Percentiles rank a stretch among this genome's conserved stretches.
Conservation (phyloP, 2,113 vertebrate species). For the Limanda limanda region DNA sequence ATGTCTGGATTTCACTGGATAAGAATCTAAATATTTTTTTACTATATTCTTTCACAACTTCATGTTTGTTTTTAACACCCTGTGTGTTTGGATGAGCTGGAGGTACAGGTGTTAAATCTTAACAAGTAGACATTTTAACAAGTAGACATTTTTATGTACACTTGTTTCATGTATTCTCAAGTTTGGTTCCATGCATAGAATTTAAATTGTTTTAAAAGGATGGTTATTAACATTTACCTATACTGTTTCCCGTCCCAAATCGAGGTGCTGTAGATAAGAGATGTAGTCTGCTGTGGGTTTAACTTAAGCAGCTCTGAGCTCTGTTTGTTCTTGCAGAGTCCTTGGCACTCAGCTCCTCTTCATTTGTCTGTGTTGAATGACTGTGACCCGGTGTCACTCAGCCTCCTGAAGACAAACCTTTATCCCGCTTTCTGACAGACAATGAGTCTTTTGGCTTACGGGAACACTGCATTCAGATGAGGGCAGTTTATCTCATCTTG, state of each 20-base stretch:
- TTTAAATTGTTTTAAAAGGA: background rate
- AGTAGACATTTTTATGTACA: background rate
- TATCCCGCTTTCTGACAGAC: constrained; percentile 33
- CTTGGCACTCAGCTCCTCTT: constrained; percentile 40
- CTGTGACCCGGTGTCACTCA: constrained; percentile 61
- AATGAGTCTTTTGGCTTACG: constrained; percentile 44
- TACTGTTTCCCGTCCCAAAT: background rate
- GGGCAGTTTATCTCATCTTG: constrained; percentile 14
- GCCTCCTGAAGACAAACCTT: constrained; percentile 52
- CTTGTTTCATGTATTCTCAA: background rate
- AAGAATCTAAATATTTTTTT: no score
- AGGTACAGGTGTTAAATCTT: no score
- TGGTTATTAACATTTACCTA: background rate
- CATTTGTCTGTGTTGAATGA: constrained; percentile 49
- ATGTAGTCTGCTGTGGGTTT: background rate
- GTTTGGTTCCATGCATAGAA: background rate
- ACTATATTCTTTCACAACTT: no score
- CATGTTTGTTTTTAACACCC: no score
- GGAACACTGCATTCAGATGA: constrained; percentile 31
- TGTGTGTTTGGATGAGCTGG: no score
- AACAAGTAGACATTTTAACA: background rate
- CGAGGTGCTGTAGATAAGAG: background rate
- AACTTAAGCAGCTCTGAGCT: background rate
- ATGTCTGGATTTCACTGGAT: no score
- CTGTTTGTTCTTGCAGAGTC: constrained; percentile 34